Conservation (phyloP, 2,113 vertebrate species). For the Promerops cafer region DNA sequence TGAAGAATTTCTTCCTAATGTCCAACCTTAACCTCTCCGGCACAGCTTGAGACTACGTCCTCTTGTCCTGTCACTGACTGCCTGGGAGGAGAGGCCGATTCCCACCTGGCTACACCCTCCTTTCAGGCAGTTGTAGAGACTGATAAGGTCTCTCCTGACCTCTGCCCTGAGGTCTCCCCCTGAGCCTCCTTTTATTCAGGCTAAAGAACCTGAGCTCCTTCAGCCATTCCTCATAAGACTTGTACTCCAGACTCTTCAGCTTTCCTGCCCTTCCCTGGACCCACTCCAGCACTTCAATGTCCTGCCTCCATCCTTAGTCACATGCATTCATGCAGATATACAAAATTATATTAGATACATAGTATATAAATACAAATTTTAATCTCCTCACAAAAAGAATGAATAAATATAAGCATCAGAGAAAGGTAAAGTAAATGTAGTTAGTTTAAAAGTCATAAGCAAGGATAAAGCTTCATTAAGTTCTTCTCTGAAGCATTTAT, state of each 20-base stretch:
- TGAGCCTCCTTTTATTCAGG: not conserved
- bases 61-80: not conserved
- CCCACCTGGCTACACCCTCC: not conserved
- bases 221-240: not conserved
- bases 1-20: not conserved
- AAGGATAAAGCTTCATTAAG: not conserved
- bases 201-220: not conserved
- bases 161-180: not conserved
- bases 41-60: not conserved
- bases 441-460: slow-evolving; percentile 4
- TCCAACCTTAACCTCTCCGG: not conserved
- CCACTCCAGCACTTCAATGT: not conserved
- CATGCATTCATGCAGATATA: not conserved
- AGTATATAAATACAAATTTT: not conserved
- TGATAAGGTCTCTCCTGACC: not conserved
- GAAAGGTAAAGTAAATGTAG: not conserved
- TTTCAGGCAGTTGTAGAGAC: not conserved
- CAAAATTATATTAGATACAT: not conserved
- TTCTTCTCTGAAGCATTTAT: slow-evolving; percentile 13
- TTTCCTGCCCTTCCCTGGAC: not conserved
- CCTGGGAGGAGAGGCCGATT: not conserved
- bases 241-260: not conserved
- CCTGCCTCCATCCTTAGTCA: not conserved
- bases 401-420: not conserved
- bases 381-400: not conserved